A percentile compares a stretch with the other conserved stretches of the same genome.
Conservation (phyloP, 64 coral and sea anemone species). For the Platygyra sinensis region DNA sequence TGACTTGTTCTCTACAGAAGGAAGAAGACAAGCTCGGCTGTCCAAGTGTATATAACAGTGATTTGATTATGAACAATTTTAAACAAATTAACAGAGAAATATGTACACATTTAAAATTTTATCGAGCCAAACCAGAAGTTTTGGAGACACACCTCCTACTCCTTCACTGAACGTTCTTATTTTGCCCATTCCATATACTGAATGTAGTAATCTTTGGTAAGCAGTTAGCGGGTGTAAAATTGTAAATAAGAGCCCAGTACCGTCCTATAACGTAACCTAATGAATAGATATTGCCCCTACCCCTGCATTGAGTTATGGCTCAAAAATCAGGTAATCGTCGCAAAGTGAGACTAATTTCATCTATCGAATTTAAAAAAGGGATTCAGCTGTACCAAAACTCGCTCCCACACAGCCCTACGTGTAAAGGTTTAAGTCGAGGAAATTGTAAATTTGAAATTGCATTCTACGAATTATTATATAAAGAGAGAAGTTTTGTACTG, state of each 20-base stretch:
- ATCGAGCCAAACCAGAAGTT: no score
- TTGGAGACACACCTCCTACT: not conserved
- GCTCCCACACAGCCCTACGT: no score
- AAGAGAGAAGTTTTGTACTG: no score
- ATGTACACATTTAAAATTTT: not conserved
- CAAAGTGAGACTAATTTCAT: not conserved
- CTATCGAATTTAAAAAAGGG: no score
- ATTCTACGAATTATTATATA: not conserved
- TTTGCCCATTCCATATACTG: not conserved
- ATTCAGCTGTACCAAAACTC: no score
- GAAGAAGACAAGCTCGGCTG: not conserved
- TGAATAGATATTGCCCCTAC: slow-evolving; percentile 2
- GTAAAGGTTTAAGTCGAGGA: no score
- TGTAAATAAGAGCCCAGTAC: not conserved
- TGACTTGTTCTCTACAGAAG: not conserved
- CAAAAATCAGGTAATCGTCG: not conserved
- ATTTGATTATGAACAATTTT: not conserved
- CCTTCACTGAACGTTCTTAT: not conserved
- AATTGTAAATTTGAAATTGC: slow-evolving; percentile 4
- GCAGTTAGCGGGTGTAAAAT: not conserved
- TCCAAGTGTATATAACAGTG: not conserved
- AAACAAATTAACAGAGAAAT: slow-evolving; percentile 1
- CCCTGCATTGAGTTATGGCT: not conserved
- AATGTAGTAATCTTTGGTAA: not conserved
- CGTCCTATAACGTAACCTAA: not conserved